phyloP scores from a whole-genome alignment of 2,797 vertebrate species.

The Pelodytes ibericus region DNA sequence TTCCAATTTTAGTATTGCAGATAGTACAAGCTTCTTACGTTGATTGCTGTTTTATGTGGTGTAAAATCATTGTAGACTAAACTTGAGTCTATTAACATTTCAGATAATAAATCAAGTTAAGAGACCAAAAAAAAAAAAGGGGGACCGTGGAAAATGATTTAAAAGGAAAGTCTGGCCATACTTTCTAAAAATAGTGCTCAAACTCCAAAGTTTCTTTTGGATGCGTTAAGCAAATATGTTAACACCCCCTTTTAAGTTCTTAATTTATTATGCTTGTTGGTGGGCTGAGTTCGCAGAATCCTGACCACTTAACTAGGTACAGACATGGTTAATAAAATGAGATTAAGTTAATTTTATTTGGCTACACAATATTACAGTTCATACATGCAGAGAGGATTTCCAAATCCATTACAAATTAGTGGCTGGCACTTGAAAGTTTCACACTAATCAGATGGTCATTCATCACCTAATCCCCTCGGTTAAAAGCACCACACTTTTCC shows the following conservation, averaged over 20 bases:
- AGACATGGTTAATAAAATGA: neutral
- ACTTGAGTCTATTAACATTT: conserved; percentile 44
- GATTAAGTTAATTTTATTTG: neutral
- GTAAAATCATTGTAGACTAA: conserved; percentile 44
- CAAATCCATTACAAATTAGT: neutral
- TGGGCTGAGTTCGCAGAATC: too few species aligned
- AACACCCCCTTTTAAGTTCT: neutral
- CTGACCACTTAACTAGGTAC: neutral
- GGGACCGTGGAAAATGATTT: conserved; percentile 43
- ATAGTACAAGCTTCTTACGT: neutral
- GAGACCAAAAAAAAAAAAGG: neutral
- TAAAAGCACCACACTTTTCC: neutral
- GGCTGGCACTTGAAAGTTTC: conserved; percentile 11
- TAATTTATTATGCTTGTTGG: conserved; percentile 12
- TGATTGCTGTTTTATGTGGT: conserved; percentile 39
- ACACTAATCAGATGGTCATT: conserved; percentile 3
- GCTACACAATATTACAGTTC: neutral
- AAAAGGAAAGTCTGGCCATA: conserved; percentile 36
- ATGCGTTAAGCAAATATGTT: conserved; percentile 31
- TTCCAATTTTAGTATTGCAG: neutral
- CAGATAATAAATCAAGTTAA: conserved; percentile 36
- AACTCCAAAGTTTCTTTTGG: conserved; percentile 25
- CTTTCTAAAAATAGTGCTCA: conserved; percentile 44
- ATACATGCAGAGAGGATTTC: neutral
- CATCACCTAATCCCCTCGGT: neutral